Evolutionary conservation across 2,888 invertebrate genomes (phyloP).

Genomic region (Lasioglossum marginatum): DNA sequence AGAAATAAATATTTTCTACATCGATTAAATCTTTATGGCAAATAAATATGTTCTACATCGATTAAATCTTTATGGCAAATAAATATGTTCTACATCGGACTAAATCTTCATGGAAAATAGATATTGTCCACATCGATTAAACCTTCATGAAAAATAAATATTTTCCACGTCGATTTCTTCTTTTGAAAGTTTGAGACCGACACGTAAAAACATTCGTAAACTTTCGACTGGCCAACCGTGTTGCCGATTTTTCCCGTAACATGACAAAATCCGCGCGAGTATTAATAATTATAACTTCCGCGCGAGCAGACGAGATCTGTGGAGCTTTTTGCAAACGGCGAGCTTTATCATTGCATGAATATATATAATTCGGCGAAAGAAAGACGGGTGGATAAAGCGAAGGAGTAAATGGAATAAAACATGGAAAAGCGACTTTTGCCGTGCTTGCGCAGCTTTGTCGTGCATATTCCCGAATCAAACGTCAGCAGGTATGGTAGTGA

Average conservation of each 20-base stretch:
- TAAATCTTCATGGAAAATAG: too few species aligned
- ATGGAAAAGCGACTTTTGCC: background rate
- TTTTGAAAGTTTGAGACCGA: too few species aligned
- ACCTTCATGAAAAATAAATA: too few species aligned
- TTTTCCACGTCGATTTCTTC: too few species aligned
- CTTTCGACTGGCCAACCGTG: too few species aligned
- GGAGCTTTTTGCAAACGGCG: background rate
- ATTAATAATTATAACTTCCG: background rate
- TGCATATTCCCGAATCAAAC: background rate
- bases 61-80: too few species aligned
- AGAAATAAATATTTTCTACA: too few species aligned
- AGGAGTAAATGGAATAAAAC: background rate
- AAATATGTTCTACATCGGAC: too few species aligned
- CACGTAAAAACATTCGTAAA: too few species aligned
- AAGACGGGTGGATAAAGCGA: background rate
- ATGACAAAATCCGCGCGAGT: background rate
- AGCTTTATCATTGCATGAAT: background rate
- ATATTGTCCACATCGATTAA: too few species aligned
- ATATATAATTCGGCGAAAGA: background rate
- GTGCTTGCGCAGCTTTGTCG: conserved; percentile 2
- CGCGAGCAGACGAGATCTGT: background rate
- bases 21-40: too few species aligned
- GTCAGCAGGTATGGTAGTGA: background rate
- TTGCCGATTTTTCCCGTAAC: background rate
- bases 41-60: too few species aligned